Conservation (phyloP, 2,888 invertebrate species). For the Cerceris rybyensis region DNA sequence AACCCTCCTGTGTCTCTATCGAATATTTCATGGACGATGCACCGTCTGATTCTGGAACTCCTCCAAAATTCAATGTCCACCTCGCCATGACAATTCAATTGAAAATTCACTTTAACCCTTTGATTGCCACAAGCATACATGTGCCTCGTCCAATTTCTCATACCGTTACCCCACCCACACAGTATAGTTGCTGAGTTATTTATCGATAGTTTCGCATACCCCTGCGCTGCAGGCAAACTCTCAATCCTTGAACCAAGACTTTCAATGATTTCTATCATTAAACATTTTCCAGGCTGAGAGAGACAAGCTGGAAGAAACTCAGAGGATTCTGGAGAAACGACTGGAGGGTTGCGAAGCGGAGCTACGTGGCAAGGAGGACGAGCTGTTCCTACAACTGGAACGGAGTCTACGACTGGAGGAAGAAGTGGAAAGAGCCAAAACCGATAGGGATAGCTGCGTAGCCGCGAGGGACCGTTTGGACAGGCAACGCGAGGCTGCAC, state of each 20-base stretch:
- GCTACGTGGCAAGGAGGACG: slow-evolving; percentile 85
- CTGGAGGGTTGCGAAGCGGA: slow-evolving; percentile 84
- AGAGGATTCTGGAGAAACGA: slow-evolving; percentile 82
- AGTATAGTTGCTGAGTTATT: no score
- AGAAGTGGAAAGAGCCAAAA: slow-evolving; percentile 75
- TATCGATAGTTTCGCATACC: no score
- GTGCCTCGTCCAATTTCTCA: no score
- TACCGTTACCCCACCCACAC: no score
- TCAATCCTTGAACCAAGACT: neutral
- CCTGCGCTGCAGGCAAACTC: no score
- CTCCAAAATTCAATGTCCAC: no score
- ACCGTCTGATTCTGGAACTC: no score
- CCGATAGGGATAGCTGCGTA: slow-evolving; percentile 74
- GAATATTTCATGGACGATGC: no score
- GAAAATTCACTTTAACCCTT: no score
- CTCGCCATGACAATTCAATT: no score
- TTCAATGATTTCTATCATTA: neutral
- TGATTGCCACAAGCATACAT: no score
- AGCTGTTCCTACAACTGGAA: slow-evolving; percentile 85
- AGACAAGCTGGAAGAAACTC: slow-evolving; percentile 83
- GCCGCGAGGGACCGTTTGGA: slow-evolving; percentile 75
- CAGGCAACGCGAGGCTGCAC: slow-evolving; percentile 72
- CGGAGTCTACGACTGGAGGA: slow-evolving; percentile 85
- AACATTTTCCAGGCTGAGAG: slow-evolving; percentile 82
- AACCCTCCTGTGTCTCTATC: no score